phyloP scores from a whole-genome alignment of 1,140 invertebrate genomes.

The Drosophila auraria region DNA sequence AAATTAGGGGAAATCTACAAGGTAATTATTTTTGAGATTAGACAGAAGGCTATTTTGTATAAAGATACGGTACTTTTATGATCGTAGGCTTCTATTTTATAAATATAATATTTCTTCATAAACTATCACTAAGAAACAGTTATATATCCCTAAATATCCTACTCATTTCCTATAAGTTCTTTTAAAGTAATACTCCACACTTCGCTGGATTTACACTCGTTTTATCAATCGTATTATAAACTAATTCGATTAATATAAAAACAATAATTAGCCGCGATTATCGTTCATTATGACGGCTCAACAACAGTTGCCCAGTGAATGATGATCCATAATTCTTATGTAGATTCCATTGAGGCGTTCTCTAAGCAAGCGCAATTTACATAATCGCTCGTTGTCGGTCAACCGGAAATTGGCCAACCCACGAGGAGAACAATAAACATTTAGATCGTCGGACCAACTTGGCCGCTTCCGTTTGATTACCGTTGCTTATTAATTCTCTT shows the following conservation, averaged over 20 bases:
- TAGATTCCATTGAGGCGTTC: constrained; percentile 46
- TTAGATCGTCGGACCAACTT: constrained; percentile 44
- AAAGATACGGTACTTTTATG: too few species aligned
- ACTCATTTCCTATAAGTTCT: not conserved
- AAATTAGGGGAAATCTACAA: not conserved
- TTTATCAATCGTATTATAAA: not conserved
- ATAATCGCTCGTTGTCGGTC: constrained; percentile 35
- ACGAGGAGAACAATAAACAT: constrained; percentile 36
- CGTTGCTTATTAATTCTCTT: constrained; percentile 36
- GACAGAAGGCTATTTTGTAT: too few species aligned
- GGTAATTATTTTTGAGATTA: not conserved
- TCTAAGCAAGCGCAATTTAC: constrained; percentile 35
- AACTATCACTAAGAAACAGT: too few species aligned
- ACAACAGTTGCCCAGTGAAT: constrained; percentile 32
- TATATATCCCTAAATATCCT: too few species aligned
- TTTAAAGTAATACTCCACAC: not conserved
- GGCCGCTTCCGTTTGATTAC: constrained; percentile 75
- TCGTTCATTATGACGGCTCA: constrained; percentile 34
- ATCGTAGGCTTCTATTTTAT: too few species aligned
- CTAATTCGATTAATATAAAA: constrained; percentile 30
- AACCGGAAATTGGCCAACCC: constrained; percentile 75
- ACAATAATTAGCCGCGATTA: constrained; percentile 26
- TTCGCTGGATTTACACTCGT: not conserved
- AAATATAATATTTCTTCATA: too few species aligned
- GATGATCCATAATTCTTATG: constrained; percentile 42